Conservation (phyloP, 2,888 invertebrate species). For the Lacanobia oleracea region DNA sequence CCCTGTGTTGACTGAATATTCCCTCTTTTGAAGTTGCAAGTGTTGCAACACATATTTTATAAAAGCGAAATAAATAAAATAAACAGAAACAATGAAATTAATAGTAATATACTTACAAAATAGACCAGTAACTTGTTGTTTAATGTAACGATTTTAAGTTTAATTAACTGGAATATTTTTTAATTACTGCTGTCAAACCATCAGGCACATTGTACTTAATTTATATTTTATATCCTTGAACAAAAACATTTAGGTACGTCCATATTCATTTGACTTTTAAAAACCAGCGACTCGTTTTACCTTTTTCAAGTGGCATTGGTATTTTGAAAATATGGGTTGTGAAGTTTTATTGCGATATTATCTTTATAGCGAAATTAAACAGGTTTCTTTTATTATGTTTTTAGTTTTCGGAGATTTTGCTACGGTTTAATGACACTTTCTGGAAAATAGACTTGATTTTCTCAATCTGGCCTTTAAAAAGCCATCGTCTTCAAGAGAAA, state of each 20-base stretch:
- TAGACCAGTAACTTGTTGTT: background rate
- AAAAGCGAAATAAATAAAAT: background rate
- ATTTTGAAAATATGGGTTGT: slow-evolving; percentile 36
- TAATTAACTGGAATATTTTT: background rate
- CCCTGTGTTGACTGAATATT: slow-evolving; percentile 31
- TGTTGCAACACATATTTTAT: slow-evolving; percentile 7
- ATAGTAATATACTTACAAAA: background rate
- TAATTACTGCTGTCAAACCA: slow-evolving; percentile 2
- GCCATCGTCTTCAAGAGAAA: background rate
- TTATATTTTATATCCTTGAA: slow-evolving; percentile 34
- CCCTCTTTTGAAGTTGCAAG: slow-evolving; percentile 2
- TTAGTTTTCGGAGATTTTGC: slow-evolving; percentile 11
- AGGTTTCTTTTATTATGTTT: background rate
- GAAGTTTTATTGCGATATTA: slow-evolving; percentile 33
- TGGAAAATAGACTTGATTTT: slow-evolving; percentile 1
- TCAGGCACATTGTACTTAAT: background rate
- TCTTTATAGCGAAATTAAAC: slow-evolving; percentile 24
- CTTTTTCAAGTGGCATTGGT: slow-evolving; percentile 32
- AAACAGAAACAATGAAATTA: background rate
- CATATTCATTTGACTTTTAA: slow-evolving; percentile 28
- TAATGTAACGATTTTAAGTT: background rate
- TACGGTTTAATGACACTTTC: slow-evolving; percentile 26
- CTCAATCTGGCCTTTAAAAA: background rate
- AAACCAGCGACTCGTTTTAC: slow-evolving; percentile 29
- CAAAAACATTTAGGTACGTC: background rate